Evolutionary conservation across 2,113 vertebrate genomes (phyloP).

Genomic region (Climacteris rufus): DNA sequence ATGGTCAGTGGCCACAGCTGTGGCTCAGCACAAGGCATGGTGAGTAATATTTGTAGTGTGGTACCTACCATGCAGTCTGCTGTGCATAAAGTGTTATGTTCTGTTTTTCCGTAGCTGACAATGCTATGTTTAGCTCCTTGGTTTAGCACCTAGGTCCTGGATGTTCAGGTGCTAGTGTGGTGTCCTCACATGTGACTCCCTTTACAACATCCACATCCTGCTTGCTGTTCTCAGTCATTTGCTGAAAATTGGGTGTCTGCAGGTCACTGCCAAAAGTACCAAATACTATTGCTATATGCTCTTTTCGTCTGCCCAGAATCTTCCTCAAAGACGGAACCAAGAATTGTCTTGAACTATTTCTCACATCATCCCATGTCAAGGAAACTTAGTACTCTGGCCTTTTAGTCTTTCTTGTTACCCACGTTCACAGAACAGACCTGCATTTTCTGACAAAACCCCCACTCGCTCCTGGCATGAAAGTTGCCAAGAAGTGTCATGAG

Average conservation of each 20-base stretch:
- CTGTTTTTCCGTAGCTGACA: not conserved
- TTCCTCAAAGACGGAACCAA: not conserved
- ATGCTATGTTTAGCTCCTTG: not conserved
- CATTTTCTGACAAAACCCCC: not conserved
- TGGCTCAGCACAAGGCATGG: not conserved
- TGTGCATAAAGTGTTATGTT: not conserved
- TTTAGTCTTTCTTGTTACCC: not conserved
- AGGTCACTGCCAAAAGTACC: not conserved
- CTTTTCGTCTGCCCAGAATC: not conserved
- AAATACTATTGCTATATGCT: not conserved
- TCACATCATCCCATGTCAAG: not conserved
- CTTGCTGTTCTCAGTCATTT: not conserved
- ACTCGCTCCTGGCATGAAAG: not conserved
- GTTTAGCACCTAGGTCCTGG: not conserved
- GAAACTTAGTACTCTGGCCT: not conserved
- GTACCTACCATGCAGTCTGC: not conserved
- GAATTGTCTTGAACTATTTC: not conserved
- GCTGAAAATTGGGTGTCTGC: not conserved
- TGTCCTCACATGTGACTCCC: not conserved
- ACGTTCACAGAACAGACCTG: not conserved
- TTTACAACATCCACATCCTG: not conserved
- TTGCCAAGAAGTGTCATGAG: not conserved
- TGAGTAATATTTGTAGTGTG: not conserved
- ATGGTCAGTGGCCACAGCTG: not conserved
- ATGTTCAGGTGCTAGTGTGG: not conserved